A percentile compares a stretch with the other conserved stretches of the same genome.
phyloP scores from a whole-genome alignment of 2,113 vertebrate species.

The Erythrocercus mccallii region DNA sequence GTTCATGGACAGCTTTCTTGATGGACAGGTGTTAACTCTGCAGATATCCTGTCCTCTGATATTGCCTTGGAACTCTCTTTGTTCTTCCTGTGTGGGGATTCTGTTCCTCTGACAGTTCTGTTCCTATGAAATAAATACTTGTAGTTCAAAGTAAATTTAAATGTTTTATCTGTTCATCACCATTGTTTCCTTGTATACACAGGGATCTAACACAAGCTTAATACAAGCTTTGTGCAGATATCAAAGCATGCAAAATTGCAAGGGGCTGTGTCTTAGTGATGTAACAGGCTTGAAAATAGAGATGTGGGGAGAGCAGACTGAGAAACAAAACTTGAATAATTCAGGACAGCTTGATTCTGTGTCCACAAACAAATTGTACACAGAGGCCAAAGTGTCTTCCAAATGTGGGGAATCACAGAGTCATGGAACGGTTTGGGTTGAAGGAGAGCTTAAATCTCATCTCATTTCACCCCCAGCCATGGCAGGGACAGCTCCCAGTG shows the following conservation, averaged over 20 bases:
- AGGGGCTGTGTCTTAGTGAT: not conserved
- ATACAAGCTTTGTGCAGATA: not conserved
- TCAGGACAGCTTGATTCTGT: not conserved
- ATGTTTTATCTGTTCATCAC: not conserved
- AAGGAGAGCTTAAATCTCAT: fast-evolving
- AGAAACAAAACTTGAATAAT: not conserved
- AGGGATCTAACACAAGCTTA: not conserved
- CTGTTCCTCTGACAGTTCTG: not conserved
- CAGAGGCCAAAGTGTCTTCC: not conserved
- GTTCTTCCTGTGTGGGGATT: not conserved
- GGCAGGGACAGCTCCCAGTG: not conserved
- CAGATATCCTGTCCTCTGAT: not conserved
- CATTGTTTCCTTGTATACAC: not conserved
- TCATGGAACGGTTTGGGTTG: not conserved
- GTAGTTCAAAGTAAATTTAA: not conserved
- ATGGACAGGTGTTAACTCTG: not conserved
- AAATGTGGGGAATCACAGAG: not conserved
- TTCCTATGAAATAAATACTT: not conserved
- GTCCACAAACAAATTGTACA: not conserved
- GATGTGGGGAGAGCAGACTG: not conserved
- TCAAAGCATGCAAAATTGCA: not conserved
- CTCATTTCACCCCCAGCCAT: fast-evolving
- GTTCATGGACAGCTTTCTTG: not conserved
- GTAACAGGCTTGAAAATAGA: not conserved
- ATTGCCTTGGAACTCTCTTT: not conserved